These are phyloP conservation scores for Hycleus phaleratus DNA, from an alignment of 1,140 invertebrate species.

Conservation along the genomic window DNA sequence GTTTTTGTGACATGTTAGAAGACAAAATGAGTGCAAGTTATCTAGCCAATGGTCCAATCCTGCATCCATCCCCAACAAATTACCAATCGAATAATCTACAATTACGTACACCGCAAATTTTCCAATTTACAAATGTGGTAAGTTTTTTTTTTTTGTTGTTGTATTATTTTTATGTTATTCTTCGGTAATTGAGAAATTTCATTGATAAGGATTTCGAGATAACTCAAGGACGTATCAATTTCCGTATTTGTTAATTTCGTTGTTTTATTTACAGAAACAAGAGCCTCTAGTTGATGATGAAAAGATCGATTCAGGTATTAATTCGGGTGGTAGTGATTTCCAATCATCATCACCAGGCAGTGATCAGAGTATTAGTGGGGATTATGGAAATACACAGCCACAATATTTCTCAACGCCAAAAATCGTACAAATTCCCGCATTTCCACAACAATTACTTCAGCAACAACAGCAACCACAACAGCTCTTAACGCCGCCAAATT, in stretches of 20 bases:
- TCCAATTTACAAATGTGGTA: too few relatives aligned
- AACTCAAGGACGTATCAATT: not conserved
- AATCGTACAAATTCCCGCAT: not conserved
- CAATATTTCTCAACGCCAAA: slow-evolving; percentile 17
- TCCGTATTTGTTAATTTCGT: slow-evolving; percentile 13
- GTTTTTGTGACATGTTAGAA: too few relatives aligned
- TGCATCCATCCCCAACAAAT: too few relatives aligned
- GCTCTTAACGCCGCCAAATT: slow-evolving; percentile 41
- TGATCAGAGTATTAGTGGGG: slow-evolving; percentile 28
- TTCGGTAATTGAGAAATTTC: too few relatives aligned
- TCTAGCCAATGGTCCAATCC: too few relatives aligned
- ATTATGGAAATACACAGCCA: not conserved
- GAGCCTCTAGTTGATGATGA: slow-evolving; percentile 35
- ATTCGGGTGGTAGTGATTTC: slow-evolving; percentile 31
- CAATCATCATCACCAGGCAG: slow-evolving; percentile 34
- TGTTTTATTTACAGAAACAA: slow-evolving; percentile 33
- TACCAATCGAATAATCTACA: too few relatives aligned
- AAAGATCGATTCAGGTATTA: slow-evolving; percentile 36
- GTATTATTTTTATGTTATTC: too few relatives aligned
- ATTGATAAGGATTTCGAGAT: too few relatives aligned
- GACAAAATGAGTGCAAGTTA: too few relatives aligned
- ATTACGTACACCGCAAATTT: too few relatives aligned
- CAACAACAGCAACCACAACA: slow-evolving; percentile 18
- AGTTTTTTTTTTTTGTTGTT: too few relatives aligned
- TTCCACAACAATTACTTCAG: not conserved